Evolutionary conservation across 2,113 vertebrate species (phyloP).

Genomic region (Mystacornis crossleyi): DNA sequence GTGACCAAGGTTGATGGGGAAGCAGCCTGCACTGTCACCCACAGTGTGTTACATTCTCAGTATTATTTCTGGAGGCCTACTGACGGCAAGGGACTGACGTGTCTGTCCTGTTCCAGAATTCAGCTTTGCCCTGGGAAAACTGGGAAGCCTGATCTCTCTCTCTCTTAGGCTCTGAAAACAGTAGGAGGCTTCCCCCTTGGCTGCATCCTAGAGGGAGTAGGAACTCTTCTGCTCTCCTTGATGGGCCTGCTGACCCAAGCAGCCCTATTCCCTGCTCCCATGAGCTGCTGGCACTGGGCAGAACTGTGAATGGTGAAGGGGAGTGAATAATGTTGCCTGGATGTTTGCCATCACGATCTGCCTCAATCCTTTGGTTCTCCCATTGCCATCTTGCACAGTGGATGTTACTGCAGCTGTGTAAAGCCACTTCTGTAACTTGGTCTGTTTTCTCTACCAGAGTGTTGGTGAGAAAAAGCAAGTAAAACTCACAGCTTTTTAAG

Average conservation of each 20-base stretch:
- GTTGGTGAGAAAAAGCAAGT: neutral
- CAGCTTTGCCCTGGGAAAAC: neutral
- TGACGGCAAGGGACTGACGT: rapidly evolving
- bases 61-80: neutral
- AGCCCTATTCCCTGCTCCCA: rapidly evolving
- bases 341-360: neutral
- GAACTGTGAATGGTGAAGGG: neutral
- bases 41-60: neutral
- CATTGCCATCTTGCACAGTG: neutral
- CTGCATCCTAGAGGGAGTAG: neutral
- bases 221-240: neutral
- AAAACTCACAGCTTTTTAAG: neutral
- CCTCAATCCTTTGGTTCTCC: neutral
- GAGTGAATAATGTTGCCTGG: neutral
- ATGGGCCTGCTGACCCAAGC: neutral
- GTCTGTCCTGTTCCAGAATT: neutral
- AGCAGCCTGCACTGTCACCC: rapidly evolving
- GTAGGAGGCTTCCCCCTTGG: neutral
- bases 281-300: neutral
- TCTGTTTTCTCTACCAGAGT: neutral
- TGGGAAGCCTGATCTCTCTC: neutral
- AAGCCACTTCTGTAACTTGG: neutral
- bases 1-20: rapidly evolving
- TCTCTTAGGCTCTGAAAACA: neutral
- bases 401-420: neutral